These are phyloP conservation scores for Heliothis peltigera DNA, from an alignment of 2,888 invertebrate genomes.

Conservation along the genomic window DNA sequence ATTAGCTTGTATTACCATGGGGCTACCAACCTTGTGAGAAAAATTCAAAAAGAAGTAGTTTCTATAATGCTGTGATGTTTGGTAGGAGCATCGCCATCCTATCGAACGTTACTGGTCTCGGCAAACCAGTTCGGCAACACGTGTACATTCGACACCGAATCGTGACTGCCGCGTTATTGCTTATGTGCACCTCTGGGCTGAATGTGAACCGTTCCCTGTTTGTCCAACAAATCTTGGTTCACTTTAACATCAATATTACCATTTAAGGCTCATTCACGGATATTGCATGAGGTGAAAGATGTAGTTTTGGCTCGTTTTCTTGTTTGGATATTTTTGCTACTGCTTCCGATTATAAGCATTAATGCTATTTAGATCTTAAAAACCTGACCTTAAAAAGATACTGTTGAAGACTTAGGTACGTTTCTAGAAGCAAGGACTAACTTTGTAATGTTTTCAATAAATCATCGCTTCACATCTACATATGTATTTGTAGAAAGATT, in stretches of 20 bases:
- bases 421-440: too few relatives aligned
- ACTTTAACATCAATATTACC: slow-evolving; percentile 34
- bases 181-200: slow-evolving; percentile 43
- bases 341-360: too few relatives aligned
- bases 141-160: slow-evolving; percentile 72
- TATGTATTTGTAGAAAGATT: too few relatives aligned
- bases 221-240: slow-evolving; percentile 44
- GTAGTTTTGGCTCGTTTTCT: not conserved
- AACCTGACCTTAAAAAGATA: too few relatives aligned
- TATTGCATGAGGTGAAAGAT: not conserved
- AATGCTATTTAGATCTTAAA: too few relatives aligned
- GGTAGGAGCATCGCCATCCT: slow-evolving; percentile 22
- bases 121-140: slow-evolving; percentile 75
- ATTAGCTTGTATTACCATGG: too few relatives aligned
- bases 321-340: not conserved
- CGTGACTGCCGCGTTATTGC: slow-evolving; percentile 79
- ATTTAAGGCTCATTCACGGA: slow-evolving; percentile 7
- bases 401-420: too few relatives aligned
- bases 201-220: slow-evolving; percentile 45
- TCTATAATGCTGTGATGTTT: slow-evolving; percentile 27
- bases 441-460: too few relatives aligned
- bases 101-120: slow-evolving; percentile 44
- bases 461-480: too few relatives aligned
- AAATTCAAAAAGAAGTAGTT: not conserved
- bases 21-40: too few relatives aligned